Percentiles rank a stretch among this genome's conserved stretches.
These are phyloP conservation scores for Xenopus tropicalis DNA, from an alignment of 2,113 vertebrate species.

Conservation along the genomic window UCB_Xtro_10.0 CM004450.2:45280001-45280500, in stretches of 20 bases:
- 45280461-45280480: too few species aligned
- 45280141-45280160: slow-evolving; percentile 56
- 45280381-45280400: too few species aligned
- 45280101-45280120: slow-evolving; percentile 62
- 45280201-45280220: slow-evolving; percentile 55
- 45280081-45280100: slow-evolving; percentile 57
- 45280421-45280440: too few species aligned
- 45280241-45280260: slow-evolving; percentile 59
- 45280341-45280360: not conserved
- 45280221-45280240: slow-evolving; percentile 63
- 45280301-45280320: slow-evolving; percentile 57
- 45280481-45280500: too few species aligned
- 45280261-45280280: slow-evolving; percentile 59
- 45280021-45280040: slow-evolving; percentile 32
- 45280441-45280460: too few species aligned
- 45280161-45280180: slow-evolving; percentile 58
- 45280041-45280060: slow-evolving; percentile 47
- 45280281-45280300: slow-evolving; percentile 52
- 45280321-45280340: slow-evolving; percentile 49
- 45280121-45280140: slow-evolving; percentile 65
- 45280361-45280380: not conserved
- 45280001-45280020: slow-evolving; percentile 7
- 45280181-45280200: slow-evolving; percentile 61
- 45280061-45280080: slow-evolving; percentile 57
- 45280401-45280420: too few species aligned